phyloP scores from a whole-genome alignment of 92 coral and sea anemone genomes.

The Parazoanthus swiftii region DNA sequence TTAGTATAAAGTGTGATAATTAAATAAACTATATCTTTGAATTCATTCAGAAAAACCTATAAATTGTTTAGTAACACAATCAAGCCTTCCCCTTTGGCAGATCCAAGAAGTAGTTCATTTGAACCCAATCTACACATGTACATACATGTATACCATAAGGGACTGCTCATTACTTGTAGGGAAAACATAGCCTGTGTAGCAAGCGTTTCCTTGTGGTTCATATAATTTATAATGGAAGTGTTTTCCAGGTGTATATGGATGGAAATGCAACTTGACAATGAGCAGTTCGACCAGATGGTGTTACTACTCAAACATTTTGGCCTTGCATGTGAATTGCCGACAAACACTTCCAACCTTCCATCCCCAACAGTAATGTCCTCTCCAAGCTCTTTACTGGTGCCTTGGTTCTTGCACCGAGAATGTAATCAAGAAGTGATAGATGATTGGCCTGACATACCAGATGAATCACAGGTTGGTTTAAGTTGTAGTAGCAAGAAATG shows the following conservation, averaged over 20 bases:
- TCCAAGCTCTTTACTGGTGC: constrained; percentile 51
- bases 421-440: constrained; percentile 12
- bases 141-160: not conserved
- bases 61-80: too few species aligned
- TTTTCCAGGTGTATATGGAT: constrained; percentile 82
- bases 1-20: not conserved
- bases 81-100: too few species aligned
- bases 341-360: not conserved
- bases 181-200: too few species aligned
- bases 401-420: constrained; percentile 72
- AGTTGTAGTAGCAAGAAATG: not conserved
- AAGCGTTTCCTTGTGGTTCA: too few species aligned
- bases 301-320: constrained; percentile 77
- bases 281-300: constrained; percentile 68
- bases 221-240: not conserved
- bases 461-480: constrained; percentile 34
- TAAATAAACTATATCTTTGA: not conserved
- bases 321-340: constrained; percentile 80
- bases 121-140: too few species aligned
- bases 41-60: too few species aligned
- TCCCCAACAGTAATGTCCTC: constrained; percentile 33
- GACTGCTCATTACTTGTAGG: too few species aligned
- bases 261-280: constrained; percentile 61
- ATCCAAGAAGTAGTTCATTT: too few species aligned
- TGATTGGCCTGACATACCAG: constrained; percentile 41